Conservation (phyloP, 2,888 invertebrate genomes). For the Xestia rhomboidea region DNA sequence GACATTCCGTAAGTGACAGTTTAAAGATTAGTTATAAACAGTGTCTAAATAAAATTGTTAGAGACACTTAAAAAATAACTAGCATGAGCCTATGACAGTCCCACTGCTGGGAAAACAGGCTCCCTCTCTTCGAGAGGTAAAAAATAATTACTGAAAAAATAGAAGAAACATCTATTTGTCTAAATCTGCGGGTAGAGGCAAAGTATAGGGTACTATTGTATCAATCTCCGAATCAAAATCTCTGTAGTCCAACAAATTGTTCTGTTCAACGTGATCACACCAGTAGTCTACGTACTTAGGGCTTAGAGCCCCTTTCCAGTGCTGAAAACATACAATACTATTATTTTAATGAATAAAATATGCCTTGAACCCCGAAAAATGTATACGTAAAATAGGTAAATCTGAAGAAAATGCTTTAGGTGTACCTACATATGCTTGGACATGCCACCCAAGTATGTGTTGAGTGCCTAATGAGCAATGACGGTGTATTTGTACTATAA, state of each 20-base stretch:
- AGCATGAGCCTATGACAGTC: neutral
- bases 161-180: constrained; percentile 46
- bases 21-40: no score
- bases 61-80: constrained; percentile 6
- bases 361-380: neutral
- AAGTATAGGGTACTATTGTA: constrained; percentile 83
- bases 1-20: no score
- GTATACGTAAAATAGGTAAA: neutral
- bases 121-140: neutral
- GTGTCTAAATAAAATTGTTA: constrained; percentile 1
- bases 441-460: no score
- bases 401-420: neutral
- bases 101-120: neutral
- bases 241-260: constrained; percentile 83
- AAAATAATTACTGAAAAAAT: constrained; percentile 1
- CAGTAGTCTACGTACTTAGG: constrained; percentile 85
- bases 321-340: constrained; percentile 76
- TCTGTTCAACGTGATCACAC: constrained; percentile 85
- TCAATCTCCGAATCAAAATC: constrained; percentile 81
- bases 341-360: neutral
- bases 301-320: constrained; percentile 88
- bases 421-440: no score
- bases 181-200: constrained; percentile 83
- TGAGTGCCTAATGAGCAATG: no score
- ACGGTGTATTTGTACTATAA: constrained; percentile 21